Base-by-base conservation (phyloP, 2,113 vertebrate genomes). In the Turnix velox region DNA sequence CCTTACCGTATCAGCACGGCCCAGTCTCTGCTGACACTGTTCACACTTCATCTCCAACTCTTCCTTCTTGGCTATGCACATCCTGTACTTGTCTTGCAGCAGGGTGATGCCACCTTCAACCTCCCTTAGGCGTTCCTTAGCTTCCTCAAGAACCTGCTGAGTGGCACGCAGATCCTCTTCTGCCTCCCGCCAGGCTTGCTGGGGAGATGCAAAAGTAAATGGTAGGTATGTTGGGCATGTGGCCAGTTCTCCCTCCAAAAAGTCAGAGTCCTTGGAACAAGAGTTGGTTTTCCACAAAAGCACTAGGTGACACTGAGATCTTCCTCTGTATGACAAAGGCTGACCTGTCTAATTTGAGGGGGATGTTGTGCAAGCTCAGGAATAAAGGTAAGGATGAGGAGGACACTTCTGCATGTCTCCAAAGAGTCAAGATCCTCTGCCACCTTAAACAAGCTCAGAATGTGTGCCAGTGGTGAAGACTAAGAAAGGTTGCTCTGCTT, bases 31-130 rank as follows among this genome's bases (percentile, higher is more conserved):
- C 94, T 99, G 97, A 54, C 98, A 99, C 94, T 97, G 98, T 40
- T 98, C 97, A 40, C 98, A 98, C 91, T 99, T 99, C 82, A 96
- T 94, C 77, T 99, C 98, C 73, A 99, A 62, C 55, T 99, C 98
- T 5, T 98, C 98, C 86, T 98, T 99, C 94, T 98, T 99, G 89
- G 98, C 67, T n/a, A 98, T 30, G 78, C 98, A 99, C 51, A 93
- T 96, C 30, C 95, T 91, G n/a, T 99, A 99, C 93, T 98, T 99
- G 90, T 96, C 96, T 96, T 99, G 97, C 89, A 99, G 97, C 0
- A 39, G 22, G 31, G 98, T 94, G 11, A 99, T 98, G 69, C 98
- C 98, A 3, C 96, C 94, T 72, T 99, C 98, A 37, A 98, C 98
- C 7, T 93, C 97, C 1, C 59, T 95, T 69, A 99, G 97, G 80